These are phyloP conservation scores for Dendrolimus kikuchii DNA, from an alignment of 1,140 invertebrate species.

Conservation along the genomic window DNA sequence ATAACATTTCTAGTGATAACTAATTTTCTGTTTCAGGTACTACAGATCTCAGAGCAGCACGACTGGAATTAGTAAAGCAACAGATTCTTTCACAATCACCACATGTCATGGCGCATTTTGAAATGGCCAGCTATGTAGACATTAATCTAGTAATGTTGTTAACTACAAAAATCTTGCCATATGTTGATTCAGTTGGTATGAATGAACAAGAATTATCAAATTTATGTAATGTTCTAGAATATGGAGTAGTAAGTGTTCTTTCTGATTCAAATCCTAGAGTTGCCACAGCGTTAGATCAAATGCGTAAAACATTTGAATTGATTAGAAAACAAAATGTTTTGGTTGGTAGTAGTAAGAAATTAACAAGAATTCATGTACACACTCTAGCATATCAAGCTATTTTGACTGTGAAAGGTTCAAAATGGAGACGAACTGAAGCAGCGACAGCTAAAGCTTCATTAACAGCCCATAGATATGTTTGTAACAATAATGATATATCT, in stretches of 20 bases:
- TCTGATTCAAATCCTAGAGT: conserved; percentile 87
- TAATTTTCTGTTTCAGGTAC: conserved; percentile 5
- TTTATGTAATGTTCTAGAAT: conserved; percentile 78
- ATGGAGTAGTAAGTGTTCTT: conserved; percentile 83
- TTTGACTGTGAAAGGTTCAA: conserved; percentile 77
- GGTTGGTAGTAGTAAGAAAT: conserved; percentile 66
- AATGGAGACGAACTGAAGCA: conserved; percentile 84
- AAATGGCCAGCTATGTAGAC: conserved; percentile 91
- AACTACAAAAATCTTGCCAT: conserved; percentile 79
- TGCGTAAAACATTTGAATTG: conserved; percentile 82
- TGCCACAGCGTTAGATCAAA: conserved; percentile 87
- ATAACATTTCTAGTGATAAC: too few species aligned
- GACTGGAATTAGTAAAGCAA: conserved; percentile 78
- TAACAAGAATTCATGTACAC: conserved; percentile 89
- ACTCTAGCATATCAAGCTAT: conserved; percentile 92
- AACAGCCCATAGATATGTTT: conserved; percentile 89
- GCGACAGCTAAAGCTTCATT: conserved; percentile 89
- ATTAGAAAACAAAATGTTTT: conserved; percentile 64
- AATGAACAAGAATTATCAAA: conserved; percentile 92
- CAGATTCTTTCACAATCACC: conserved; percentile 77
- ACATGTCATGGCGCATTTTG: conserved; percentile 85
- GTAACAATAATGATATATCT: conserved; percentile 82
- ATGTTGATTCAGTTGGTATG: conserved; percentile 91
- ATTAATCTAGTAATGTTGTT: conserved; percentile 79
- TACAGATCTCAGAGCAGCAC: conserved; percentile 76